Evolutionary conservation across 2,113 vertebrate species (phyloP).

Genomic region (Oplegnathus fasciatus): DNA sequence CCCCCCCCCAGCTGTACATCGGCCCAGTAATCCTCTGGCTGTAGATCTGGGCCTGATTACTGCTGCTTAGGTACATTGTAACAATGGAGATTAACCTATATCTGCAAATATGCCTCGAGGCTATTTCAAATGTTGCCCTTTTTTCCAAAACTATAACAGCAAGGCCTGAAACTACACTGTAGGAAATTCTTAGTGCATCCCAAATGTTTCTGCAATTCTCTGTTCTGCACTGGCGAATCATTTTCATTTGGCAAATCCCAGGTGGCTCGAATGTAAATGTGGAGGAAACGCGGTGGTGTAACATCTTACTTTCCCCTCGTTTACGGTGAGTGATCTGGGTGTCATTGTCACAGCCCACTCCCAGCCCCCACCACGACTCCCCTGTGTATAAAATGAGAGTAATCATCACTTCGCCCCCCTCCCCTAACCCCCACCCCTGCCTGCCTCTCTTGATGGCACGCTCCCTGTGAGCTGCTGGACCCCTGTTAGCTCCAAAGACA

Average conservation of each 20-base stretch:
- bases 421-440: not conserved
- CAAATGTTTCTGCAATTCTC: slow-evolving; percentile 31
- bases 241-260: slow-evolving; percentile 64
- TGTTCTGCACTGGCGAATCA: slow-evolving; percentile 36
- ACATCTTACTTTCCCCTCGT: slow-evolving; percentile 77
- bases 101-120: slow-evolving; percentile 37
- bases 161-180: not conserved
- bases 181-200: not conserved
- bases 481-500: slow-evolving; percentile 73
- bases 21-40: slow-evolving; percentile 31
- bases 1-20: too few species aligned
- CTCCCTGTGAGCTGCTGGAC: slow-evolving; percentile 58
- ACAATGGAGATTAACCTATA: slow-evolving; percentile 68
- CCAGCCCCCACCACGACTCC: slow-evolving; percentile 57
- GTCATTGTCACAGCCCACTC: slow-evolving; percentile 66
- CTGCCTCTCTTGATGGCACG: slow-evolving; percentile 41
- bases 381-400: slow-evolving; percentile 78
- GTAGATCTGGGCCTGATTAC: slow-evolving; percentile 45
- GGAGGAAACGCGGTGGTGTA: slow-evolving; percentile 52
- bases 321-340: slow-evolving; percentile 71
- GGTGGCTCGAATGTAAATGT: slow-evolving; percentile 64
- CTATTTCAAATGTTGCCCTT: slow-evolving; percentile 38
- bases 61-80: slow-evolving; percentile 34
- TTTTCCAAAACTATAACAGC: slow-evolving; percentile 16
- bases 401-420: slow-evolving; percentile 70